Conservation (phyloP, 2,888 invertebrate genomes). For the Listrodromus nycthemerus region DNA sequence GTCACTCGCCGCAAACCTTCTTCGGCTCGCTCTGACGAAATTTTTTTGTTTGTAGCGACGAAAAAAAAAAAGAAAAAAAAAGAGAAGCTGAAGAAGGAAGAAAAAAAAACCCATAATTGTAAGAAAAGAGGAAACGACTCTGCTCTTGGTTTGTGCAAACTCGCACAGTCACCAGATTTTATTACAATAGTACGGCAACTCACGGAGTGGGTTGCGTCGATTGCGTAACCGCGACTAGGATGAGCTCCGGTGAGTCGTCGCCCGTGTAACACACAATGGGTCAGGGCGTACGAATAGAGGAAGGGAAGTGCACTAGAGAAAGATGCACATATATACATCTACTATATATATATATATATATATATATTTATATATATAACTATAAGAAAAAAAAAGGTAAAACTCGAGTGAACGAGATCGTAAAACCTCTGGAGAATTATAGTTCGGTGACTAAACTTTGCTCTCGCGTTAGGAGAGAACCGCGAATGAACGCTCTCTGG, state of each 20-base stretch:
- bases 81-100: neutral
- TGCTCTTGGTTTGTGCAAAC: constrained; percentile 46
- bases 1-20: constrained; percentile 1
- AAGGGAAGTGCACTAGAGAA: constrained; percentile 30
- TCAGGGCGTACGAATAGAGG: constrained; percentile 24
- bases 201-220: constrained; percentile 10
- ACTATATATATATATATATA: neutral
- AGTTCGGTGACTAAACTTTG: constrained; percentile 36
- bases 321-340: neutral
- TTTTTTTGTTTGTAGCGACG: constrained; percentile 6
- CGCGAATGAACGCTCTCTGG: constrained; percentile 31
- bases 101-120: constrained; percentile 7
- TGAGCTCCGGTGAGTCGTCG: constrained; percentile 8
- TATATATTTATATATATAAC: neutral
- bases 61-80: neutral
- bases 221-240: neutral
- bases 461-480: constrained; percentile 21
- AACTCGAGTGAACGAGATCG: neutral
- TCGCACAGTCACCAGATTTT: constrained; percentile 27
- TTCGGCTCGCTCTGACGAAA: constrained; percentile 12
- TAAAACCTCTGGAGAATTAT: constrained; percentile 2
- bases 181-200: constrained; percentile 45
- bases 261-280: constrained; percentile 36
- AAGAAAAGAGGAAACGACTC: neutral
- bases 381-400: neutral